These are phyloP conservation scores for Lasioglossum albipes DNA, from an alignment of 1,140 invertebrate genomes.

Conservation along the genomic window DNA sequence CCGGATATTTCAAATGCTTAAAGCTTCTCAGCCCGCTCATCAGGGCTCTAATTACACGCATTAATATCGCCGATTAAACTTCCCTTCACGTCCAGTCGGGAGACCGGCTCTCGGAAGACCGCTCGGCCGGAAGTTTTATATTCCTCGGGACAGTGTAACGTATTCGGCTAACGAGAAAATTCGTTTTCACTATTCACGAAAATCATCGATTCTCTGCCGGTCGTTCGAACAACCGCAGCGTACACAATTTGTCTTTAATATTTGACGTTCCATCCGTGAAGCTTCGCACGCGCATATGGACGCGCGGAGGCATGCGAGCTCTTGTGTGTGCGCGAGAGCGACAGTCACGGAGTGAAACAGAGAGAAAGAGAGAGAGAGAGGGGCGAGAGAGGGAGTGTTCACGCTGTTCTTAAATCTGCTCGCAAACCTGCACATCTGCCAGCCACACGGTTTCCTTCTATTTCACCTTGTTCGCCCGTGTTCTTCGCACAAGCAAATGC, in stretches of 20 bases:
- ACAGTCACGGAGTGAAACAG: too few relatives aligned
- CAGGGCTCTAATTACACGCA: neutral
- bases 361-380: too few relatives aligned
- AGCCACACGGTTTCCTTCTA: slow-evolving; percentile 24
- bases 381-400: neutral
- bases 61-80: neutral
- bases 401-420: slow-evolving; percentile 32
- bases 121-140: neutral
- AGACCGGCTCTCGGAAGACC: neutral
- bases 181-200: slow-evolving; percentile 44
- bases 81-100: neutral
- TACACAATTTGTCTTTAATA: slow-evolving; percentile 45
- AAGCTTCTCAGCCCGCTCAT: neutral
- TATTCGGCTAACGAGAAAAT: slow-evolving; percentile 15
- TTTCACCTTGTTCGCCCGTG: slow-evolving; percentile 24
- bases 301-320: too few relatives aligned
- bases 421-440: slow-evolving; percentile 28
- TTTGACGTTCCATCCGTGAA: slow-evolving; percentile 33
- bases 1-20: neutral
- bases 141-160: neutral
- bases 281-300: neutral
- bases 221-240: slow-evolving; percentile 24
- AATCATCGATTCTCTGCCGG: slow-evolving; percentile 54
- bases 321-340: too few relatives aligned
- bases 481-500: slow-evolving; percentile 30